These are phyloP conservation scores for Xiphorhynchus elegans DNA, from an alignment of 2,113 vertebrate species.

Conservation along the genomic window DNA sequence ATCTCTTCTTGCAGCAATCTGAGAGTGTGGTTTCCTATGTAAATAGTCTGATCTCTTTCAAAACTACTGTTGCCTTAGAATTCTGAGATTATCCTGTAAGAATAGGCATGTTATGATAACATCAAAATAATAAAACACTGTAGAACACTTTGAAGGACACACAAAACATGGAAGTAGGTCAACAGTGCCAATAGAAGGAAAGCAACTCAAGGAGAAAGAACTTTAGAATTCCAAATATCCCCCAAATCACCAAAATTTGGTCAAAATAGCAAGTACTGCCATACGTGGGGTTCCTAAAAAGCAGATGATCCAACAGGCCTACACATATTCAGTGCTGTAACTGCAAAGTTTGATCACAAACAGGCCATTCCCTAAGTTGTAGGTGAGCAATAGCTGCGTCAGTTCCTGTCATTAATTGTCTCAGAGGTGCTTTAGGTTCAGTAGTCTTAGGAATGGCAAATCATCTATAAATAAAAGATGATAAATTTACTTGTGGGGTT, in stretches of 20 bases:
- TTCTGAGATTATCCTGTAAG: background rate
- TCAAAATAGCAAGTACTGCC: background rate
- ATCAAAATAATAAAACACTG: background rate
- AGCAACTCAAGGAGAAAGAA: background rate
- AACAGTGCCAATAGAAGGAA: background rate
- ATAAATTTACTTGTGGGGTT: background rate
- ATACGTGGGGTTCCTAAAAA: background rate
- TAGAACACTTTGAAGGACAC: background rate
- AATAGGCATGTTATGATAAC: background rate
- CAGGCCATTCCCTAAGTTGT: background rate
- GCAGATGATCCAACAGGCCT: background rate
- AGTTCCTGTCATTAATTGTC: background rate
- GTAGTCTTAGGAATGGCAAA: background rate
- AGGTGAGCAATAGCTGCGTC: background rate
- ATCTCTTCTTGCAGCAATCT: background rate
- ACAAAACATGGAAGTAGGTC: background rate
- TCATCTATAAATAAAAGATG: background rate
- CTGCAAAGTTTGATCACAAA: background rate
- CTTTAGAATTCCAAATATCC: background rate
- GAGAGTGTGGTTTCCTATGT: background rate
- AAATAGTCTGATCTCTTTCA: background rate
- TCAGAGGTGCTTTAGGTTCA: background rate
- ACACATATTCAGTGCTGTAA: rapidly evolving
- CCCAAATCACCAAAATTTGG: background rate
- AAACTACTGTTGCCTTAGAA: background rate